phyloP scores from a whole-genome alignment of 2,888 invertebrate genomes.

The Camptogramma bilineatum region DNA sequence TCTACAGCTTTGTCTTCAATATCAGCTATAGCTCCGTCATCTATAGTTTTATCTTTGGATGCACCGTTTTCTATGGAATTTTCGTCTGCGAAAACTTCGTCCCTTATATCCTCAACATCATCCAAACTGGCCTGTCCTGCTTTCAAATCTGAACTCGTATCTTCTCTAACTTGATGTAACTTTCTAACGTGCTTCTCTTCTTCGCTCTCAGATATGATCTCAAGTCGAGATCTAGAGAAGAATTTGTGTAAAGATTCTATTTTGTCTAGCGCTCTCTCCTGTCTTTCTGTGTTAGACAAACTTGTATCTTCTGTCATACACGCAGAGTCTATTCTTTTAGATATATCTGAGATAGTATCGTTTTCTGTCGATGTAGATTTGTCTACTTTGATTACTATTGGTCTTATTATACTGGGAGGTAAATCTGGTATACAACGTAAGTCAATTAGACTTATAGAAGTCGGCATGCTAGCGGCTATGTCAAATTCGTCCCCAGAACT shows the following conservation, averaged over 20 bases:
- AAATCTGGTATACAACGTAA: constrained; percentile 76
- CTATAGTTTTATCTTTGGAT: neutral
- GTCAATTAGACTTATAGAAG: constrained; percentile 77
- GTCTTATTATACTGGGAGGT: constrained; percentile 75
- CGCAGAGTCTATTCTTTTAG: constrained; percentile 68
- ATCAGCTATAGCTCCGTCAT: neutral
- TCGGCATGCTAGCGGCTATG: constrained; percentile 60
- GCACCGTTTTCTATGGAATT: constrained; percentile 15
- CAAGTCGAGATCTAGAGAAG: constrained; percentile 76
- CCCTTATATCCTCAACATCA: constrained; percentile 75
- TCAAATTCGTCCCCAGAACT: constrained; percentile 72
- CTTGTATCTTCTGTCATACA: constrained; percentile 78
- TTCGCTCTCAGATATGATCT: constrained; percentile 77
- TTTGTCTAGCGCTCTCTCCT: constrained; percentile 73
- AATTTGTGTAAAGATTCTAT: constrained; percentile 76
- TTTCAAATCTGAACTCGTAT: constrained; percentile 54
- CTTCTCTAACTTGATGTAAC: constrained; percentile 36
- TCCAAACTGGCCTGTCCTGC: constrained; percentile 75
- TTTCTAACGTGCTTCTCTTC: constrained; percentile 58
- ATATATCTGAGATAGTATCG: constrained; percentile 70
- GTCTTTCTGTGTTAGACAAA: constrained; percentile 62
- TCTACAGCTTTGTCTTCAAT: no score
- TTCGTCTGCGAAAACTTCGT: constrained; percentile 32
- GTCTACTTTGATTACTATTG: constrained; percentile 71
- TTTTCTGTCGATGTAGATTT: constrained; percentile 78